A percentile compares a stretch with the other conserved stretches of the same genome.
Conservation (phyloP, 2,888 invertebrate species). For the Podotricha telesiphe region DNA sequence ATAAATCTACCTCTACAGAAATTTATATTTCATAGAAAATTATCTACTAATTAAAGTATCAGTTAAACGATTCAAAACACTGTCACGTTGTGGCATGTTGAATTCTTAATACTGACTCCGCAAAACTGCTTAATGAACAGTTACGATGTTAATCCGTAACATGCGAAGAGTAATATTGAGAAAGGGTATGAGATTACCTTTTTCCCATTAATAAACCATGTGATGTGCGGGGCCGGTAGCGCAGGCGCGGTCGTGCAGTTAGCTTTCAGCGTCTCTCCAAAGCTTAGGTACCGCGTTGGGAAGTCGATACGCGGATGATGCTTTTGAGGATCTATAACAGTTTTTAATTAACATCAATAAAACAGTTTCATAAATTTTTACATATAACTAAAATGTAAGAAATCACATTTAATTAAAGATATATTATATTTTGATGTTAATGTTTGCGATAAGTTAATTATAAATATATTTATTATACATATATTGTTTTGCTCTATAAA, state of each 20-base stretch:
- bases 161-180: slow-evolving; percentile 33
- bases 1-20: no score
- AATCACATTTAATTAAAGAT: no score
- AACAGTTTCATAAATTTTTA: no score
- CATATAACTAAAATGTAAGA: no score
- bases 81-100: slow-evolving; percentile 14
- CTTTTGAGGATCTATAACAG: slow-evolving; percentile 73
- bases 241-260: slow-evolving; percentile 87
- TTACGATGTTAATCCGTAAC: slow-evolving; percentile 33
- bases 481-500: background rate
- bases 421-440: no score
- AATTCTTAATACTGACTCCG: slow-evolving; percentile 8
- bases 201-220: slow-evolving; percentile 90
- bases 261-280: slow-evolving; percentile 72
- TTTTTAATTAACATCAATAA: background rate
- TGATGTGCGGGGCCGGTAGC: slow-evolving; percentile 88
- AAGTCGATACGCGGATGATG: slow-evolving; percentile 79
- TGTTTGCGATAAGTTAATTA: no score
- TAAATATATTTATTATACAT: no score
- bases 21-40: no score
- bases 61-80: slow-evolving; percentile 2
- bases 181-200: slow-evolving; percentile 78
- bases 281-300: slow-evolving; percentile 70
- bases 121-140: slow-evolving; percentile 29
- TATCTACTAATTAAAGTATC: background rate